Conservation (phyloP, 2,888 invertebrate species). For the Ormyrus thymus region DNA sequence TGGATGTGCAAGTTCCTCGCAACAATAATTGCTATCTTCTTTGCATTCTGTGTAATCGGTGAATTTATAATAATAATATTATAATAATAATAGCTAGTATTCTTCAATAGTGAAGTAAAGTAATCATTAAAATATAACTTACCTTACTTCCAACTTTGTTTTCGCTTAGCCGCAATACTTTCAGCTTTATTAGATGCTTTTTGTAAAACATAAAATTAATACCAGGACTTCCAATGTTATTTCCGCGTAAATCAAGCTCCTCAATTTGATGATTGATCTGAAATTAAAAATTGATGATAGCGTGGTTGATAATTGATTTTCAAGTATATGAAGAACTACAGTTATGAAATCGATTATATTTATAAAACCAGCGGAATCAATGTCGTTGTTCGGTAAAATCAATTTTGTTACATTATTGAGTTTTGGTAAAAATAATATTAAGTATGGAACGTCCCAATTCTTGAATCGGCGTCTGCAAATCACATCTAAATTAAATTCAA, state of each 20-base stretch:
- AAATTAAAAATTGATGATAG: not conserved
- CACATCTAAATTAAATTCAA: slow-evolving; percentile 60
- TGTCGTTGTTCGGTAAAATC: slow-evolving; percentile 78
- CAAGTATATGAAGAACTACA: slow-evolving; percentile 56
- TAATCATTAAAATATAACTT: slow-evolving; percentile 25
- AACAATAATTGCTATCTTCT: slow-evolving; percentile 76
- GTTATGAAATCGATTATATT: slow-evolving; percentile 61
- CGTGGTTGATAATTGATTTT: not conserved
- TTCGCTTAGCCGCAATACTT: slow-evolving; percentile 78
- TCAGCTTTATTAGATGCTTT: slow-evolving; percentile 73
- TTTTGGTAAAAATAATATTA: slow-evolving; percentile 76
- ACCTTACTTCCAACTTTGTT: slow-evolving; percentile 78
- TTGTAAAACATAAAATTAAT: slow-evolving; percentile 66
- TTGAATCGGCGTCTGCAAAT: slow-evolving; percentile 73
- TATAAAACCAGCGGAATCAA: slow-evolving; percentile 67
- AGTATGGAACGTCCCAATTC: slow-evolving; percentile 76
- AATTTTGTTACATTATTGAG: slow-evolving; percentile 76
- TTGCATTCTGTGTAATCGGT: slow-evolving; percentile 74
- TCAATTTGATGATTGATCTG: slow-evolving; percentile 71
- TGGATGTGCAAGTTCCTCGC: slow-evolving; percentile 75
- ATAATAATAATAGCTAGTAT: not conserved
- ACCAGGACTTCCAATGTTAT: slow-evolving; percentile 76
- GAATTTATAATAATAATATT: slow-evolving; percentile 10
- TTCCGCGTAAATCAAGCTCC: slow-evolving; percentile 79
- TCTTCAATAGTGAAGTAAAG: not conserved